Base-by-base conservation (phyloP, 2,113 vertebrate genomes). In the Gobius niger region DNA sequence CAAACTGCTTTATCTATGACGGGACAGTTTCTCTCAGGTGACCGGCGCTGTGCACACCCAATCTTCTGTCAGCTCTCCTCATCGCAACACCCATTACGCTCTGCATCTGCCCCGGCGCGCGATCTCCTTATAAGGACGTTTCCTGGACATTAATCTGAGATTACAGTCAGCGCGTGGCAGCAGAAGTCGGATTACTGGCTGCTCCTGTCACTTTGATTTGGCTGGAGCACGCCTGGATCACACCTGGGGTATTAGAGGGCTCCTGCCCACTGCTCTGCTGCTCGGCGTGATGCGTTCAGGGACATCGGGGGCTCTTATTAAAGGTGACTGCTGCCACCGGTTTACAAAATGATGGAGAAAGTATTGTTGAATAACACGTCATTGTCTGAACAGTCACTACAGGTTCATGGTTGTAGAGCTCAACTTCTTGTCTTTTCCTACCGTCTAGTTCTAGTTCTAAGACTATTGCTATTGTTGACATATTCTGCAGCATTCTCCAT, bases 101-200 rank as follows among this genome's bases (percentile, higher is more conserved):
- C 62, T 44, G 64, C 54, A 83, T 77, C 78, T 82, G 71, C 49
- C 65, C 71, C 10, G 9, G 70, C 62, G 77, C 51, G 74, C 44
- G 46, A 51, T 87, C 76, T 51, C 79, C 63, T 75, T 16, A 15
- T 63, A 5, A 83, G 72, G 80, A 75, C 78, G 70, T 84, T 81
- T 82, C 76, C 78, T 67, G 74, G 80, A 81, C 85, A 78, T 69
- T 87, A 87, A 88, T 82, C 84, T 83, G 68, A 85, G 88, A 91
- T 90, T 85, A 87, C 63, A 81, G 80, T 78, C 57, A 64, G 67
- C 76, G 76, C 52, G 79, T 64, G 47, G 72, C 61, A 34, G 69
- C 54, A 77, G 42, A n/a, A 61, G 19, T 65, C 41, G 68, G 86
- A 91, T 91, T 87, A 91, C 62, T 19, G 66, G 70, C 70, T 70